A percentile compares a stretch with the other conserved stretches of the same genome.
phyloP scores from a whole-genome alignment of 2,888 invertebrate genomes.

The Alentia gelatinosa region DNA sequence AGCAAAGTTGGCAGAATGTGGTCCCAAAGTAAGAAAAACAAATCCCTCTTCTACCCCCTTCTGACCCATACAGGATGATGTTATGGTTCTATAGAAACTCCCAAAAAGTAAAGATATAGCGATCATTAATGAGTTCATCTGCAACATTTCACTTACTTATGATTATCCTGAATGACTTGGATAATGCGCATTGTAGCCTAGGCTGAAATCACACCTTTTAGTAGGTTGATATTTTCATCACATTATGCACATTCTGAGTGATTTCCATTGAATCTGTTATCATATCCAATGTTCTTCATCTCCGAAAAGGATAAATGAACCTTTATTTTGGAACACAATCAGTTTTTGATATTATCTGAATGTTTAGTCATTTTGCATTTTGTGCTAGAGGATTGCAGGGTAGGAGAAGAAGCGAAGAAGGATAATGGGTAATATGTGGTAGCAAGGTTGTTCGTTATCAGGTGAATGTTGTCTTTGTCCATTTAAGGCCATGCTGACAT shows the following conservation, averaged over 20 bases:
- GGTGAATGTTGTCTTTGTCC: not conserved
- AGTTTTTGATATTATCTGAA: constrained; percentile 21
- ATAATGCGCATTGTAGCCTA: not conserved
- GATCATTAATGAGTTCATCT: too few relatives aligned
- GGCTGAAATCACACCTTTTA: not conserved
- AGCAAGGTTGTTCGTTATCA: not conserved
- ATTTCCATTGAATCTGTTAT: not conserved
- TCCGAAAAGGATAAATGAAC: not conserved
- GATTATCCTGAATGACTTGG: too few relatives aligned
- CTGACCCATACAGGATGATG: too few relatives aligned
- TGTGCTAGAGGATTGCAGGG: constrained; percentile 29
- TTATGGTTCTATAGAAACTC: too few relatives aligned
- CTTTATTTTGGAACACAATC: not conserved
- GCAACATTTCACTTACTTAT: too few relatives aligned
- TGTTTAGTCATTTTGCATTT: constrained; percentile 13
- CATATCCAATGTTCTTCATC: not conserved
- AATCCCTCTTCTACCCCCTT: not conserved
- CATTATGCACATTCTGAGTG: not conserved
- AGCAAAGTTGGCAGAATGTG: not conserved
- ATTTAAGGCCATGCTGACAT: not conserved
- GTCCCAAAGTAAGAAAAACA: not conserved
- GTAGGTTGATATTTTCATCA: not conserved
- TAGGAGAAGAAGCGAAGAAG: not conserved
- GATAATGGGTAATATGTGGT: not conserved
- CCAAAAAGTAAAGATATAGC: too few relatives aligned